Percentiles rank a stretch among this genome's conserved stretches.
Evolutionary conservation across 2,888 invertebrate genomes (phyloP).

Genomic region (Lepidocyrtinus sp.): DNA sequence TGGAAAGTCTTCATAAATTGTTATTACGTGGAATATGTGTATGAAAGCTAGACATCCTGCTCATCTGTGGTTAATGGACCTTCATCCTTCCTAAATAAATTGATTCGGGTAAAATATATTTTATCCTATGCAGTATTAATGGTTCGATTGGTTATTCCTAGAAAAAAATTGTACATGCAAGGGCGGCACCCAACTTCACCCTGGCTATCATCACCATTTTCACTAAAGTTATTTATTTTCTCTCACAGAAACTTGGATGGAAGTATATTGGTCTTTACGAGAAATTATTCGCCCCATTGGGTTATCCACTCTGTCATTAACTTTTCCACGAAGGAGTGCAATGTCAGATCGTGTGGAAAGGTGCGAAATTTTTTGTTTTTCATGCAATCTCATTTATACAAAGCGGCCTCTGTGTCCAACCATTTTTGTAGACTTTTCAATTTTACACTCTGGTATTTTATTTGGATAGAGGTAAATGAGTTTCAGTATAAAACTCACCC

Average conservation of each 20-base stretch:
- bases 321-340: background rate
- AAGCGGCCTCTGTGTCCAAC: no score
- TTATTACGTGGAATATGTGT: no score
- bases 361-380: background rate
- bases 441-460: no score
- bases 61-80: background rate
- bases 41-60: background rate
- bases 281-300: constrained; percentile 7
- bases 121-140: background rate
- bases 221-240: background rate
- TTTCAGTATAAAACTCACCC: no score
- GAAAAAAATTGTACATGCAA: constrained; percentile 1
- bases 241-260: background rate
- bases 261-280: background rate
- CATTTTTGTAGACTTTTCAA: no score
- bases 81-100: background rate
- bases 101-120: background rate
- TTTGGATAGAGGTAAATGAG: no score
- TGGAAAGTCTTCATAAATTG: no score
- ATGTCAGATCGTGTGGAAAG: background rate
- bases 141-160: background rate
- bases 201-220: background rate
- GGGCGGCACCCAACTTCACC: background rate
- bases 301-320: background rate
- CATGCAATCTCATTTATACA: no score